These are phyloP conservation scores for Odocoileus hemionus DNA, from an alignment of 2,113 vertebrate species.

Conservation along the genomic window DNA sequence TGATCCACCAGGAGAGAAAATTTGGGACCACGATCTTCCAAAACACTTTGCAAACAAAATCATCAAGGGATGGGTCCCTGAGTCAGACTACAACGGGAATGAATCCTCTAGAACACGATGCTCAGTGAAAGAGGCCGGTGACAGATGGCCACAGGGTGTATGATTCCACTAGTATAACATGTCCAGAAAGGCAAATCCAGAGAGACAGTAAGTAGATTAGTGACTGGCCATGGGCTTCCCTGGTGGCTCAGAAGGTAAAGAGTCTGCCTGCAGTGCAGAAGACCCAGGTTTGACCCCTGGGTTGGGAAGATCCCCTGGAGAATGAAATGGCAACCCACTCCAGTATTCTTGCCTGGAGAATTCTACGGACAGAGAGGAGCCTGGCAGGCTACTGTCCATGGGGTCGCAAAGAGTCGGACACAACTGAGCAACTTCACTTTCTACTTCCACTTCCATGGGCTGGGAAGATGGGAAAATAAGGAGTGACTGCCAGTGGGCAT, in stretches of 20 bases:
- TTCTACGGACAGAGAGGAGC: background rate
- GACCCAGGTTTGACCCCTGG: background rate
- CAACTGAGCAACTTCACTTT: background rate
- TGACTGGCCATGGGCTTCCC: background rate
- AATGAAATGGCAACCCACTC: background rate
- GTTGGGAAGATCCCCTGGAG: background rate
- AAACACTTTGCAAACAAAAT: background rate
- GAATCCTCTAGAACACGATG: fast-evolving
- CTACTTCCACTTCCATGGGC: background rate
- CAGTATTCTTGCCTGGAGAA: background rate
- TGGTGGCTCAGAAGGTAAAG: background rate
- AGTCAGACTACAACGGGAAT: fast-evolving
- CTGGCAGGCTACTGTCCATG: background rate
- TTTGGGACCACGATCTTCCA: background rate
- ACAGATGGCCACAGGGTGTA: background rate
- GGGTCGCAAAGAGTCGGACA: background rate
- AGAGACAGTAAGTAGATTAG: too few species aligned
- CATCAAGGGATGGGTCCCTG: background rate
- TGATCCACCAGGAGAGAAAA: background rate
- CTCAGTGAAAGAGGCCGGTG: background rate
- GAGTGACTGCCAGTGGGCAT: background rate
- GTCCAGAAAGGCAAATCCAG: background rate
- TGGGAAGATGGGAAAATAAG: fast-evolving
- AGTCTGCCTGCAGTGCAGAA: background rate
- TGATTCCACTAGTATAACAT: too few species aligned